Base-by-base conservation (phyloP, 2,113 vertebrate genomes). In the Daboia siamensis region DNA sequence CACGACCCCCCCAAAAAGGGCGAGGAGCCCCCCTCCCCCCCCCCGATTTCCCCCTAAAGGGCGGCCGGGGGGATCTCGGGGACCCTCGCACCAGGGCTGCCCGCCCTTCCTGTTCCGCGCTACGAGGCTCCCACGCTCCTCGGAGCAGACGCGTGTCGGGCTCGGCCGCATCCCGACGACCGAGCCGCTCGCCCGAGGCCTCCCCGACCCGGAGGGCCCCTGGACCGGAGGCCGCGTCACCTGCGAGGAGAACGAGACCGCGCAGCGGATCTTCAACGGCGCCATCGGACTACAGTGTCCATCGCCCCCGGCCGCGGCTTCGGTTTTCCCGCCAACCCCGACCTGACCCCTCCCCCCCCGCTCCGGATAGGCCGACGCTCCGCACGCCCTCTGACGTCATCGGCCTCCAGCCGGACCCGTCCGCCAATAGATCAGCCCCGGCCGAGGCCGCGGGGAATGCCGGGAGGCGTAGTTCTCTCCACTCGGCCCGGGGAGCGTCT, bases 391-490 rank as follows among this genome's bases (percentile, higher is more conserved):
- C 15, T 74, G 20, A 69, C 61, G 89, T 90, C 20, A 52, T 4
- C 46, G 11, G 1, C 21, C 1, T 46, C 44, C 80, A 23, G 80
- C 39, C 3, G 44, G 33, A 20, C 0, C 24, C 69, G 6, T 9
- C 69, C 1, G 17, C 33, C 69, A 80, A 80, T 80, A 8, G n/a
- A 17, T 80, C 69, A 20, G 69, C 69, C 13, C 69, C 69, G 69
- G 6, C 21, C 6, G 33, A 20, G 2, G 23, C 9, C 26, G 56
- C 90, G 0, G 8, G 86, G 94, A 87, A 86, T 86, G 15, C 84
- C 92, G 96, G 96, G 95, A 93, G 84, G 55, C 56, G 96, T 96
- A 95, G 95, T 96, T 57, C 64, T 92, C 10, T 2, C 29, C 1
- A 15, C 24, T 13, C 86, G 0, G 1, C 5, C 1, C 29, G 29